phyloP scores from a whole-genome alignment of 2,888 invertebrate species.

The Cyaniris semiargus region DNA sequence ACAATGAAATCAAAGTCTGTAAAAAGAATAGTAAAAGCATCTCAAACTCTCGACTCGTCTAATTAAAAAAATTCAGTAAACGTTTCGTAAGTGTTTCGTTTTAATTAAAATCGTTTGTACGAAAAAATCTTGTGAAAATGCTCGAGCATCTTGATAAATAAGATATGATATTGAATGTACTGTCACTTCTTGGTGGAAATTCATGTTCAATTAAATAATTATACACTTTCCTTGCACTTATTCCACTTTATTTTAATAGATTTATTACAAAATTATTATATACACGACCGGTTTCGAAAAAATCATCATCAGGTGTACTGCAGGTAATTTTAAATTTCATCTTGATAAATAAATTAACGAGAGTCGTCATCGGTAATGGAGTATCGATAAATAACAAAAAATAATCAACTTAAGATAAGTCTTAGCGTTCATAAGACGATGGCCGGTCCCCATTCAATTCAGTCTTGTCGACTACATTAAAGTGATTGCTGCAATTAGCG shows the following conservation, averaged over 20 bases:
- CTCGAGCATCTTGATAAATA: background rate
- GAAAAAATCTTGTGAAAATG: background rate
- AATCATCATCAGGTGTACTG: too few relatives aligned
- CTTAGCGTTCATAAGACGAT: constrained; percentile 61
- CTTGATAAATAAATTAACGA: constrained; percentile 15
- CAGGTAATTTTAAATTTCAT: too few relatives aligned
- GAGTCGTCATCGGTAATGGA: constrained; percentile 4
- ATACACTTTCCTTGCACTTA: too few relatives aligned
- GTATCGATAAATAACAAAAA: constrained; percentile 33
- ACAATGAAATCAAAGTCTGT: constrained; percentile 7
- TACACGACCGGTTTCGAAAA: too few relatives aligned
- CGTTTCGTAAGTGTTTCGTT: constrained; percentile 19
- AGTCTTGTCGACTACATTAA: constrained; percentile 77
- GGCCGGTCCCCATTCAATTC: constrained; percentile 61
- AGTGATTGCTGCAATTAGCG: constrained; percentile 79
- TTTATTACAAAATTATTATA: too few relatives aligned
- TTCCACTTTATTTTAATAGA: too few relatives aligned
- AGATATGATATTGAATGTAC: too few relatives aligned
- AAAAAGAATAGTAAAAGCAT: constrained; percentile 15
- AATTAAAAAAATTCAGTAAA: background rate
- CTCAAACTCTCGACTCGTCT: background rate
- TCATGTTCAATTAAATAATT: too few relatives aligned
- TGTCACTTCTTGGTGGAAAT: too few relatives aligned
- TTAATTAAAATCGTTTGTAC: constrained; percentile 15
- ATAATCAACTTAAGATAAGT: constrained; percentile 43